Evolutionary conservation across 2,888 invertebrate genomes (phyloP).

Genomic region (Graphium colonna): DNA sequence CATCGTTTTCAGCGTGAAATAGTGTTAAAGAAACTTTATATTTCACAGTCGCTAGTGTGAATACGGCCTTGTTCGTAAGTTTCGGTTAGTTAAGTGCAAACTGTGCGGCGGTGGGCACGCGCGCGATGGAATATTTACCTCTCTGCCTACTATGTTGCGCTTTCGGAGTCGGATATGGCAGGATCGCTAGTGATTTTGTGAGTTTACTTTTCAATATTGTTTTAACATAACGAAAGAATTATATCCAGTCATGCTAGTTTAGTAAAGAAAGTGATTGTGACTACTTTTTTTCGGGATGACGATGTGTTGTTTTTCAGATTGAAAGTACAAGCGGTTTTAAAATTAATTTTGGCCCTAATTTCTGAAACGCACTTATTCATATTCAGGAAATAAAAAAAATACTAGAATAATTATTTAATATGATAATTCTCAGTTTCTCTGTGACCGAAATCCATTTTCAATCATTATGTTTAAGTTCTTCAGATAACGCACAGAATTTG

Average conservation of each 20-base stretch:
- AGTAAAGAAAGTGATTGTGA: neutral
- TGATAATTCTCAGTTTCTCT: too few species aligned
- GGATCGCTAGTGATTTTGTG: slow-evolving; percentile 21
- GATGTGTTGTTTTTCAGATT: neutral
- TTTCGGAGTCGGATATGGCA: slow-evolving; percentile 17
- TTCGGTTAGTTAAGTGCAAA: slow-evolving; percentile 27
- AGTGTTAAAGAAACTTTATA: neutral
- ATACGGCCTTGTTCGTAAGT: slow-evolving; percentile 1
- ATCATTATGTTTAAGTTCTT: too few species aligned
- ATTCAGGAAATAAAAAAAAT: too few species aligned
- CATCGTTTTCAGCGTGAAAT: neutral
- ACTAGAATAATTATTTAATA: too few species aligned
- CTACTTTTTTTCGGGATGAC: neutral
- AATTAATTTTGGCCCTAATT: too few species aligned
- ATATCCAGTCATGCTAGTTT: neutral
- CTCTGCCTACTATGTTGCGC: slow-evolving; percentile 18
- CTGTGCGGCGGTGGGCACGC: slow-evolving; percentile 22
- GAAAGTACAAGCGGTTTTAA: too few species aligned
- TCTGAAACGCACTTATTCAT: too few species aligned
- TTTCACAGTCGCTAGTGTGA: slow-evolving; percentile 2
- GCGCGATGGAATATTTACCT: slow-evolving; percentile 25
- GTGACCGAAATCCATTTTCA: too few species aligned
- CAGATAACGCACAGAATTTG: too few species aligned
- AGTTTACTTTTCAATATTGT: slow-evolving; percentile 6
- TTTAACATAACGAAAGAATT: neutral